A percentile compares a stretch with the other conserved stretches of the same genome.
These are phyloP conservation scores for Myoxocephalus aenaeus DNA, from an alignment of 2,797 vertebrate genomes.

Conservation along the genomic window DNA sequence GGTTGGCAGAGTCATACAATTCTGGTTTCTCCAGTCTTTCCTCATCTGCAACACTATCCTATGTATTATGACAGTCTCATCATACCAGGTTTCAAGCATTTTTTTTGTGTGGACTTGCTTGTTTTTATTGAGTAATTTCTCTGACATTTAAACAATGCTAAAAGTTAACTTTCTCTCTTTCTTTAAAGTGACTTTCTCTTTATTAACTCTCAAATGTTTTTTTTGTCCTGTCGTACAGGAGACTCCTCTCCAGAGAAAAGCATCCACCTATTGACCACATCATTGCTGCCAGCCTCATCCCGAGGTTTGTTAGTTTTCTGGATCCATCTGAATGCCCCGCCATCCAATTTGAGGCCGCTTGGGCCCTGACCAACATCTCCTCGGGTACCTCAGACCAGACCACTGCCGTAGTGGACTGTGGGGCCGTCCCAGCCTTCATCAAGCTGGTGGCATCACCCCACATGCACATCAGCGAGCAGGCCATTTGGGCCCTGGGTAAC, in stretches of 20 bases:
- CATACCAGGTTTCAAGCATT: not conserved
- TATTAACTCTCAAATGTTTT: not conserved
- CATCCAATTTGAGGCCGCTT: slow-evolving; percentile 96
- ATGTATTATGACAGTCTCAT: not conserved
- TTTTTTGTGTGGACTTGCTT: not conserved
- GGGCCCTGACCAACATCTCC: slow-evolving; percentile 96
- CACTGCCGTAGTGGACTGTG: slow-evolving; percentile 91
- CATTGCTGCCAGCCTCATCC: slow-evolving; percentile 90
- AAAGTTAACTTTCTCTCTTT: not conserved
- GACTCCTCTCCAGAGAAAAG: slow-evolving; percentile 92
- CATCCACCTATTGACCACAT: slow-evolving; percentile 92
- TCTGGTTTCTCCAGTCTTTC: not conserved
- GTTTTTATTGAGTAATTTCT: not conserved
- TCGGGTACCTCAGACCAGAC: slow-evolving; percentile 94
- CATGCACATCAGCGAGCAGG: slow-evolving; percentile 93
- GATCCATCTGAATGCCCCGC: slow-evolving; percentile 86
- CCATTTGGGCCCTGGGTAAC: slow-evolving; percentile 95
- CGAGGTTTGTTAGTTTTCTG: slow-evolving; percentile 90
- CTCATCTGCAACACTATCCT: not conserved
- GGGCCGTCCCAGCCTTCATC: slow-evolving; percentile 93
- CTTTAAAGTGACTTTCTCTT: not conserved
- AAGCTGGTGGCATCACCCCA: slow-evolving; percentile 89
- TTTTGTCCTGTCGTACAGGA: slow-evolving; percentile 79
- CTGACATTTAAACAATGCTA: not conserved
- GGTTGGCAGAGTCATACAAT: not conserved